Evolutionary conservation across 2,888 invertebrate genomes (phyloP).

Genomic region (Xanthorhoe spadicearia): DNA sequence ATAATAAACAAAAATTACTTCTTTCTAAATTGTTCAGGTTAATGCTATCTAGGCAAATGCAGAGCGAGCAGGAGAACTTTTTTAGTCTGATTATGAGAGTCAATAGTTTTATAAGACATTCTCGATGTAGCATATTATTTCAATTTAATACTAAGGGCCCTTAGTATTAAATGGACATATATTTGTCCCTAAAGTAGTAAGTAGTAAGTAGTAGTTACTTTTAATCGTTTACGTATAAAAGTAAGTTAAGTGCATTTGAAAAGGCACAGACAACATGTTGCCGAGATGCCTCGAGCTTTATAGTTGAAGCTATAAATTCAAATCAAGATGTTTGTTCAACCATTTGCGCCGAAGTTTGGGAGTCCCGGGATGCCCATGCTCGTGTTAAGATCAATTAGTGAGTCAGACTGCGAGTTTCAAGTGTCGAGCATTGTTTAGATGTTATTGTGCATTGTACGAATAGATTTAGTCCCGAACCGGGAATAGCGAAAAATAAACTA

Average conservation of each 20-base stretch:
- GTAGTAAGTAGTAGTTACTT: too few species aligned
- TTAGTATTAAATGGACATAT: too few species aligned
- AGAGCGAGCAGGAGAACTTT: too few species aligned
- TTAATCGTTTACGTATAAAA: not conserved
- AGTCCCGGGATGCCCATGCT: slow-evolving; percentile 27
- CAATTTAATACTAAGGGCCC: too few species aligned
- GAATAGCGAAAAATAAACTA: slow-evolving; percentile 8
- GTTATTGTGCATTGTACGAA: slow-evolving; percentile 26
- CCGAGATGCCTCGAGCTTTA: slow-evolving; percentile 13
- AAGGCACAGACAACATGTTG: slow-evolving; percentile 16
- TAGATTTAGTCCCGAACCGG: slow-evolving; percentile 9
- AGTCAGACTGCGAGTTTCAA: slow-evolving; percentile 39
- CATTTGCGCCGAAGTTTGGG: slow-evolving; percentile 27
- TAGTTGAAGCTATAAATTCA: slow-evolving; percentile 27
- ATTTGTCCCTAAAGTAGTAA: too few species aligned
- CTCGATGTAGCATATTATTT: too few species aligned
- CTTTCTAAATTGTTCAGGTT: too few species aligned
- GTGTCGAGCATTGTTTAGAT: slow-evolving; percentile 38
- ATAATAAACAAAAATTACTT: too few species aligned
- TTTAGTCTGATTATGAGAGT: too few species aligned
- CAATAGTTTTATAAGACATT: too few species aligned
- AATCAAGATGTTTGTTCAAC: slow-evolving; percentile 33
- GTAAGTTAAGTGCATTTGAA: slow-evolving; percentile 2
- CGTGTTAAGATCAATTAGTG: slow-evolving; percentile 43
- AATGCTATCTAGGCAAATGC: too few species aligned